Evolutionary conservation across 2,113 vertebrate genomes (phyloP), one percentile per base, ranked within the genome.

Genomic region (Podilymbus podiceps): DNA sequence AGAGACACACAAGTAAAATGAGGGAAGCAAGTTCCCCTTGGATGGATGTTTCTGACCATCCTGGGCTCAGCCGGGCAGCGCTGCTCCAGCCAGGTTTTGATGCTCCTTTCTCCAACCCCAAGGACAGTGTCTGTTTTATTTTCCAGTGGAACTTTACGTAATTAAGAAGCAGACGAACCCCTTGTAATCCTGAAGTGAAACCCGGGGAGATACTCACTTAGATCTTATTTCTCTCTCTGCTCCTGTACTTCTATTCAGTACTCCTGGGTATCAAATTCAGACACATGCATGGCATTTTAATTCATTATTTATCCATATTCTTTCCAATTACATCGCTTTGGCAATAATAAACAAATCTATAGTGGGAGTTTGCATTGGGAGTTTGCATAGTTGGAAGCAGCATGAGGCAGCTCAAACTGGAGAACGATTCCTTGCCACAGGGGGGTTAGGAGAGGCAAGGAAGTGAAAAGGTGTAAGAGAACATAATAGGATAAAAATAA

Each of bases 401-500:
- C 78, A 84, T 13, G 44, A 81, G 46, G 47, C 58, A 91, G 79
- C 68, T 85, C 52, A 88, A 80, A 85, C 73, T 11, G 23, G 66
- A 92, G 74, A 80, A 67, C 0, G 1, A 47, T 46, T 92, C 52
- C 35, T 85, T 82, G 42, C 84, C 92, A 93, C 74, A 83, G 24
- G 24, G 56, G 53, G 62, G 49, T 87, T 84, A 92, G 30, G 35
- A 79, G 58, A 92, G 38, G 56, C 35, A 80, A 63, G 31, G 80
- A 74, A 66, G 38, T 62, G 53, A 53, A 89, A 95, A 96, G 92
- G 77, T 95, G 49, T 59, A 87, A 94, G 66, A 90, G 60, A 96
- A 88, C 72, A 77, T 86, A 96, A 91, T 46, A 90, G 89, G 88
- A 94, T 92, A 89, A 78, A 96, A 96, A 90, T 79, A 93, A 86